Conservation (phyloP, 1,140 invertebrate species). For the Cydia amplana region DNA sequence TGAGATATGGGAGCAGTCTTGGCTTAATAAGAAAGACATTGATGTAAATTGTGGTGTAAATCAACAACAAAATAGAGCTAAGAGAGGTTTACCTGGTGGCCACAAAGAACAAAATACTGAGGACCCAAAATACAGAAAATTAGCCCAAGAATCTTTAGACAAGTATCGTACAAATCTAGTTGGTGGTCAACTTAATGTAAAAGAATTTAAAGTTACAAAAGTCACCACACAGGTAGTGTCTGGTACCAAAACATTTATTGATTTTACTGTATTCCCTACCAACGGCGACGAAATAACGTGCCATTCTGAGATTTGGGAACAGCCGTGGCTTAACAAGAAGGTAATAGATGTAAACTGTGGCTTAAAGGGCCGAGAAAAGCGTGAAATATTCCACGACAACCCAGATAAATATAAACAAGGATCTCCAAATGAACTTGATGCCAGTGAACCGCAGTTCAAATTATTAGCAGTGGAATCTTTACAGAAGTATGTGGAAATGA, state of each 20-base stretch:
- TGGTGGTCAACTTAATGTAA: constrained; percentile 16
- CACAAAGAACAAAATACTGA: constrained; percentile 19
- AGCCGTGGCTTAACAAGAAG: constrained; percentile 44
- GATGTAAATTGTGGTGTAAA: constrained; percentile 31
- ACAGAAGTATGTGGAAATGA: constrained; percentile 38
- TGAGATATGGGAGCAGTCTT: too few relatives aligned
- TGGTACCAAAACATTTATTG: constrained; percentile 34
- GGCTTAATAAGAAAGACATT: too few relatives aligned
- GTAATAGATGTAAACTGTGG: constrained; percentile 40
- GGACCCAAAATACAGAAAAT: constrained; percentile 27
- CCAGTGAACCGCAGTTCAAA: constrained; percentile 38
- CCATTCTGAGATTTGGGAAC: constrained; percentile 42
- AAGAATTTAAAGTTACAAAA: constrained; percentile 30
- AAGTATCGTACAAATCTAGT: constrained; percentile 27
- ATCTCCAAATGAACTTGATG: constrained; percentile 34
- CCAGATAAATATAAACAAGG: not conserved
- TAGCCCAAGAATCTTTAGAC: constrained; percentile 39
- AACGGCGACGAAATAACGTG: constrained; percentile 34
- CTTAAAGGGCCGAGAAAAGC: not conserved
- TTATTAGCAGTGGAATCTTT: constrained; percentile 44
- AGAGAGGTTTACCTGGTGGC: constrained; percentile 33
- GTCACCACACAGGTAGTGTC: constrained; percentile 38
- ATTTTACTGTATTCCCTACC: constrained; percentile 34
- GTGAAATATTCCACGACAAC: not conserved
- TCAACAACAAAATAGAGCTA: constrained; percentile 13